Evolutionary conservation across 2,797 vertebrate species (phyloP), one percentile per base, ranked within the genome.

Genomic region (Scyliorhinus canicula): DNA sequence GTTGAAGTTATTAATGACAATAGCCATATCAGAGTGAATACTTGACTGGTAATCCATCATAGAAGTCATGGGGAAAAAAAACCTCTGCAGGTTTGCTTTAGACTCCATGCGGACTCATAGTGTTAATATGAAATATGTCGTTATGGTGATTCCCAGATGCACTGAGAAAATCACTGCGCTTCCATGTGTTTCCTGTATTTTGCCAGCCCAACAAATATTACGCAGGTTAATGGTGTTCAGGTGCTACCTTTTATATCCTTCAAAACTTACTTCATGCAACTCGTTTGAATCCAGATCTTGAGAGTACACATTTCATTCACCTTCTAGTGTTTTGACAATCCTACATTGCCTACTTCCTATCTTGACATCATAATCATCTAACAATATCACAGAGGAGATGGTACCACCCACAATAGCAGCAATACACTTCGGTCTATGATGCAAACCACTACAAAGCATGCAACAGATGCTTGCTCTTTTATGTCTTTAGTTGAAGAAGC

Each of bases 191-290:
- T 24, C 65, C 16, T 69, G 24, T n/a, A 50, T 50, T 93, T 71
- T 93, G 50, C 26, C 91, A 93, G 28, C 65, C 91, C 26, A 50
- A 93, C 65, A 93, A 50, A 93, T 19, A 93, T 93, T 67, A 93
- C 26, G 28, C 1, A 69, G 91, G 12, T 69, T 93, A 67, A 71
- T 93, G 19, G 9, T 12, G 40, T 24, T 35, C 88, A 93, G 88
- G 60, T 93, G 88, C 35, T 60, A 65, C 4, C 84, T 44, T 44
- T 84, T 84, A 47, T 24, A 35, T 55, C 85, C 26, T 86, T 93
- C 44, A 93, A 93, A 93, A 69, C 40, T 65, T 69, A 28, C 65
- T 69, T 47, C 28, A 50, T 67, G 47, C 26, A 90, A 69, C 12
- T 69, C 50, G 26, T 93, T 93, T 93, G 44, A 50, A 69, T 93